phyloP scores from a whole-genome alignment of 2,888 invertebrate genomes.

The Chouioia cunea region DNA sequence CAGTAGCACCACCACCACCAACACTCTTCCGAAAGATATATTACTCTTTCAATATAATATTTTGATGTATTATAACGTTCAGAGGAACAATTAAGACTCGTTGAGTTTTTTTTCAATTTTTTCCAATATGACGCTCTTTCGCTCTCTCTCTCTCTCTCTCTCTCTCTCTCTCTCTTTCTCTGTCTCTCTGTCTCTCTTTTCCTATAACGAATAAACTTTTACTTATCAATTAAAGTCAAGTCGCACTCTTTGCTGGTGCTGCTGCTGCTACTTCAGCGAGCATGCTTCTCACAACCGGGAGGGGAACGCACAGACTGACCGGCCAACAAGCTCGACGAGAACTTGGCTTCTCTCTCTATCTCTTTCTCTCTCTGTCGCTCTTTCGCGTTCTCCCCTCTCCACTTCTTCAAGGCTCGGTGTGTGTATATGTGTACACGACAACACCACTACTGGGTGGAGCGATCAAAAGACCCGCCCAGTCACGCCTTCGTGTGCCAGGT shows the following conservation, averaged over 20 bases:
- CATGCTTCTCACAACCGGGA: conserved; percentile 55
- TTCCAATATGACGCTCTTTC: too few species aligned
- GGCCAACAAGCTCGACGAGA: conserved; percentile 45
- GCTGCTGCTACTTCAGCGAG: conserved; percentile 56
- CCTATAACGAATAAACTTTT: background rate
- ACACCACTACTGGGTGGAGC: conserved; percentile 47
- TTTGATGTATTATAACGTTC: too few species aligned
- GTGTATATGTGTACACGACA: conserved; percentile 17
- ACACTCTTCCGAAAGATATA: too few species aligned
- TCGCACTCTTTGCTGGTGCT: conserved; percentile 38
- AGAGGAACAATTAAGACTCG: too few species aligned
- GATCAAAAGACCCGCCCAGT: conserved; percentile 38
- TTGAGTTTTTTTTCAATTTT: too few species aligned
- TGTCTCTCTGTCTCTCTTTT: background rate
- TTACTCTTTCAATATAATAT: too few species aligned
- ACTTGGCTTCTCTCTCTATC: conserved; percentile 9
- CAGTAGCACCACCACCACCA: background rate
- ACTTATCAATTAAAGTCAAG: too few species aligned
- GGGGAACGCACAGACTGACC: conserved; percentile 66
- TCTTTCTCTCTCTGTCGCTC: conserved; percentile 14
- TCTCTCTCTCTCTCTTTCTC: background rate
- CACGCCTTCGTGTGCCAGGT: conserved; percentile 64
- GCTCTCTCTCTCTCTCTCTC: conserved; percentile 10
- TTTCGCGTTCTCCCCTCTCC: background rate
- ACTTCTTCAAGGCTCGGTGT: background rate